Conservation (phyloP, 2,797 vertebrate species). For the Rhabdomys pumilio region DNA sequence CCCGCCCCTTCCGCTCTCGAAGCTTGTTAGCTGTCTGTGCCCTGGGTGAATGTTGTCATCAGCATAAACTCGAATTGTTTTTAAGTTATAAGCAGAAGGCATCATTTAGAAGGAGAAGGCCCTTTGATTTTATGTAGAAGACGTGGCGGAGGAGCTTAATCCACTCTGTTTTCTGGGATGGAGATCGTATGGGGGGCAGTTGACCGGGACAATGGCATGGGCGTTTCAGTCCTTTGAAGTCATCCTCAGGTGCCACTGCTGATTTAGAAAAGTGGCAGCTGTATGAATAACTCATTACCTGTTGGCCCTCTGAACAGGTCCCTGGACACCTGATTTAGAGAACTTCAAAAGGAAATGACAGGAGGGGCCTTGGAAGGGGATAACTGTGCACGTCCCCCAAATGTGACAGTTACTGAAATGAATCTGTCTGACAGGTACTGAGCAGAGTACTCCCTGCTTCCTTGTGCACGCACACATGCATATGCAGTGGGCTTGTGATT, state of each 20-base stretch:
- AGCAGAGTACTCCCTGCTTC: not conserved
- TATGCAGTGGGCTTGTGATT: slow-evolving; percentile 34
- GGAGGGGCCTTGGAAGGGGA: slow-evolving; percentile 29
- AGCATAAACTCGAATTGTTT: slow-evolving; percentile 16
- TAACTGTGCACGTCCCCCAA: slow-evolving; percentile 22
- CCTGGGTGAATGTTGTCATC: not conserved
- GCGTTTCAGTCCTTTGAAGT: not conserved
- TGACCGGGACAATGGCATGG: not conserved
- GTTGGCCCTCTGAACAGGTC: slow-evolving; percentile 36
- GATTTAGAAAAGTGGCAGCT: slow-evolving; percentile 55
- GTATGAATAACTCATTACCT: slow-evolving; percentile 60
- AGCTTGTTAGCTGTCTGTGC: slow-evolving; percentile 18
- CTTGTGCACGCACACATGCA: not conserved
- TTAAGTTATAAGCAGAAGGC: slow-evolving; percentile 64
- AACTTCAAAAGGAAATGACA: slow-evolving; percentile 39
- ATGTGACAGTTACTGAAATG: slow-evolving; percentile 52
- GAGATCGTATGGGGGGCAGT: not conserved
- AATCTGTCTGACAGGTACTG: not conserved
- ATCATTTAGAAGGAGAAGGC: not conserved
- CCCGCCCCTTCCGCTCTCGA: not conserved
- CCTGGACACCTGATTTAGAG: slow-evolving; percentile 23
- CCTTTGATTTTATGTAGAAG: slow-evolving; percentile 24
- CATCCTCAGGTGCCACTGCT: not conserved
- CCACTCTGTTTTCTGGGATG: not conserved
- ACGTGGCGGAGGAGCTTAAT: not conserved